Conservation (phyloP, 2,797 vertebrate genomes). For the Schizothorax lantsangensis region DNA sequence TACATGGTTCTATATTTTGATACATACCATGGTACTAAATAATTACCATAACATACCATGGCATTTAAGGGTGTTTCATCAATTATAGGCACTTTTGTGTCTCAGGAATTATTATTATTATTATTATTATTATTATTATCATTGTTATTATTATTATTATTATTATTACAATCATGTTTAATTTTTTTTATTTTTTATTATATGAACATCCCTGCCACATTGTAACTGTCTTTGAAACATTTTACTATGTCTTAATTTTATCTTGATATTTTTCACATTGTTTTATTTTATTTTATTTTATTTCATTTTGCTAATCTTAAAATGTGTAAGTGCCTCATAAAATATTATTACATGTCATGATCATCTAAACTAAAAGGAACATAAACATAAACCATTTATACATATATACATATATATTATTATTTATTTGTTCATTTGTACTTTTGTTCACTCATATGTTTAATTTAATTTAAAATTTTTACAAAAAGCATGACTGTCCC, state of each 20-base stretch:
- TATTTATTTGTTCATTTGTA: neutral
- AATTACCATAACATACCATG: neutral
- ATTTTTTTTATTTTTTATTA: no score
- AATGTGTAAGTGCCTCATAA: neutral
- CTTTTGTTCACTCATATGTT: neutral
- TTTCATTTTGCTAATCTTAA: neutral
- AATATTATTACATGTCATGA: neutral
- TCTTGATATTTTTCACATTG: neutral
- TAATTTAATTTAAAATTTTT: neutral
- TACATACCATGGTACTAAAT: neutral
- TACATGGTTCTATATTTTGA: neutral
- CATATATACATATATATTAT: neutral
- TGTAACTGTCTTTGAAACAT: neutral
- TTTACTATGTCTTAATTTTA: neutral
- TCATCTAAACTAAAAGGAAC: neutral
- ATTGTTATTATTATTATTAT: no score
- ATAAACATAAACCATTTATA: neutral
- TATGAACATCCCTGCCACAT: neutral
- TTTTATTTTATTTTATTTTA: neutral
- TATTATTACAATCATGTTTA: neutral
- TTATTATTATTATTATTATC: no score
- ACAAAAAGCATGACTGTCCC: neutral
- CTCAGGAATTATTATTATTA: neutral
- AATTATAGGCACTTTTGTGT: neutral
- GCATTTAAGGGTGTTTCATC: neutral